Evolutionary conservation across 2,888 invertebrate genomes (phyloP).

Genomic region (Sthenelais limicola): DNA sequence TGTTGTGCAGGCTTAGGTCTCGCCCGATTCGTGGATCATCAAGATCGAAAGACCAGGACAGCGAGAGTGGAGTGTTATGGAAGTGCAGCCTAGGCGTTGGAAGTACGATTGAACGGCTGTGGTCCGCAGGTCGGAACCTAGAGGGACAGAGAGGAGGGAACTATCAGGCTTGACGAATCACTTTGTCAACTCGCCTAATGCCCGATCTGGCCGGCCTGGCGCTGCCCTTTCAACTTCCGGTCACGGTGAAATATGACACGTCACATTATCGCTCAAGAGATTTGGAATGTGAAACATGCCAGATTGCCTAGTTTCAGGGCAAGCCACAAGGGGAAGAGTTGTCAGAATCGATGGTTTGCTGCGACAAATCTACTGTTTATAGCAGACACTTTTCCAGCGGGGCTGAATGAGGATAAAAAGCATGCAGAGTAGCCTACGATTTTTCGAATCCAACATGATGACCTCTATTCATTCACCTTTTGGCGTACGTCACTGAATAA

Average conservation of each 20-base stretch:
- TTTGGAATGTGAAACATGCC: conserved; percentile 38
- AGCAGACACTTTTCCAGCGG: too few relatives aligned
- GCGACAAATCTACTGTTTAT: too few relatives aligned
- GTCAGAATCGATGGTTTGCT: too few relatives aligned
- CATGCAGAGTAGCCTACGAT: too few relatives aligned
- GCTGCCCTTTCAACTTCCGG: conserved; percentile 33
- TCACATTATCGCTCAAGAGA: conserved; percentile 29
- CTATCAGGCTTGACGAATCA: conserved; percentile 20
- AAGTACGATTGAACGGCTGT: conserved; percentile 25
- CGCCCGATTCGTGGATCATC: conserved; percentile 33
- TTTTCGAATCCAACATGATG: too few relatives aligned
- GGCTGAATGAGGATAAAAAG: too few relatives aligned
- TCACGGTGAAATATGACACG: conserved; percentile 37
- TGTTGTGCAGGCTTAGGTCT: conserved; percentile 23
- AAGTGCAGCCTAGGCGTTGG: conserved; percentile 26
- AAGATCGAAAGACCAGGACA: too few relatives aligned
- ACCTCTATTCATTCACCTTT: too few relatives aligned
- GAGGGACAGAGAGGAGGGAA: conserved; percentile 12
- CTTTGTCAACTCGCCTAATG: conserved; percentile 38
- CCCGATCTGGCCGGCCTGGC: not conserved
- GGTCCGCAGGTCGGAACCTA: too few relatives aligned
- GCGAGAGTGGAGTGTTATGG: conserved; percentile 32
- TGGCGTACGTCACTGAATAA: too few relatives aligned
- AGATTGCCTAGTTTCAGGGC: conserved; percentile 25
- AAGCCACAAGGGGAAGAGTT: too few relatives aligned